Percentiles rank a stretch among this genome's conserved stretches.
phyloP scores from a whole-genome alignment of 1,140 invertebrate species.

The Drosophila novamexicana region DNA sequence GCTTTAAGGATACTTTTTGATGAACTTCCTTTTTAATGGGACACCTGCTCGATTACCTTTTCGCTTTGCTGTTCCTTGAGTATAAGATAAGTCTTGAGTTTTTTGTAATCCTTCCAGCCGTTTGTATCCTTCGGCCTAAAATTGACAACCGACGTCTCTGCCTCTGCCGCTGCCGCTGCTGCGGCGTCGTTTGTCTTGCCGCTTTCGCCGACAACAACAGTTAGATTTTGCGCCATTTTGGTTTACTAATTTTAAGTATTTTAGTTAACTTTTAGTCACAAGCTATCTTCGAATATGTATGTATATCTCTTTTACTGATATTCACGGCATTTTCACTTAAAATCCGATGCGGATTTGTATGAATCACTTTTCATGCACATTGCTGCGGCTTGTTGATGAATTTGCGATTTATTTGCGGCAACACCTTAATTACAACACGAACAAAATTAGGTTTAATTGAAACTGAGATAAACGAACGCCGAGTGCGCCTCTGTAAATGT shows the following conservation, averaged over 20 bases:
- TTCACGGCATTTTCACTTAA: constrained; percentile 33
- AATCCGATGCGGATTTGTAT: background rate
- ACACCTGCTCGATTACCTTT: constrained; percentile 47
- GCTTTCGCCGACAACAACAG: constrained; percentile 51
- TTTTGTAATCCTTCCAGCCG: constrained; percentile 81
- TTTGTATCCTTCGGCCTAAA: constrained; percentile 77
- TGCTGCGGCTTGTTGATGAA: constrained; percentile 36
- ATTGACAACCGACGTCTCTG: constrained; percentile 35
- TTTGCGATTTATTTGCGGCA: constrained; percentile 38
- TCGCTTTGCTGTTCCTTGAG: constrained; percentile 77
- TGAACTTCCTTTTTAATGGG: background rate
- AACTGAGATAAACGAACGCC: constrained; percentile 64
- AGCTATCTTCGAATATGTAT: constrained; percentile 27
- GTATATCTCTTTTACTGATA: background rate
- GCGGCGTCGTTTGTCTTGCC: constrained; percentile 17
- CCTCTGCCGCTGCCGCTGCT: constrained; percentile 9
- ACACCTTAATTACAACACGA: constrained; percentile 72
- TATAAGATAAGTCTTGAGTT: constrained; percentile 79
- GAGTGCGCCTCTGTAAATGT: constrained; percentile 1
- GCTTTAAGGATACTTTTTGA: too few relatives aligned
- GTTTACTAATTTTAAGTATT: background rate
- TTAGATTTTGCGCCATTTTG: constrained; percentile 66
- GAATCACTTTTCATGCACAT: constrained; percentile 15
- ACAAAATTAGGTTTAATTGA: constrained; percentile 75
- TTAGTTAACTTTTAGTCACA: constrained; percentile 35